These are phyloP conservation scores for Limanda limanda DNA, from an alignment of 2,113 vertebrate species.

Conservation along the genomic window DNA sequence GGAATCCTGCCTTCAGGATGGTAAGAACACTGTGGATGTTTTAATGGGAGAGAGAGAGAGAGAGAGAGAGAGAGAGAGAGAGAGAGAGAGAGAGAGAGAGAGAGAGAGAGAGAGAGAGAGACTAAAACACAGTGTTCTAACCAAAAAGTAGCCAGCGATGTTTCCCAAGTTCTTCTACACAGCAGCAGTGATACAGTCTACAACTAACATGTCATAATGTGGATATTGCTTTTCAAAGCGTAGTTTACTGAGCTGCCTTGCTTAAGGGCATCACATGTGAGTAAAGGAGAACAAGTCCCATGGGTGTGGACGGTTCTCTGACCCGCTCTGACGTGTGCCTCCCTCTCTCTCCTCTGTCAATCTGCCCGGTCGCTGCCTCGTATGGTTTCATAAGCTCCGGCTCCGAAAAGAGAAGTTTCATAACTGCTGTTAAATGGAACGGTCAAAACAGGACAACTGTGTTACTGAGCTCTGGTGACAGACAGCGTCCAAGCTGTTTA, in stretches of 20 bases:
- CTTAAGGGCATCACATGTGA: not conserved
- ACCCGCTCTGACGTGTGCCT: conserved; percentile 3
- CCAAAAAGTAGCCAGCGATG: too few relatives aligned
- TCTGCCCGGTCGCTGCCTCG: conserved; percentile 17
- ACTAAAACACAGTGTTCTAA: too few relatives aligned
- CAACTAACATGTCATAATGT: not conserved
- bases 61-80: too few relatives aligned
- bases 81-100: too few relatives aligned
- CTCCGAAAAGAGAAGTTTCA: conserved; percentile 47
- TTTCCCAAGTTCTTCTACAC: too few relatives aligned
- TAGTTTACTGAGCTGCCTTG: not conserved
- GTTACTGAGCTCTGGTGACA: conserved; percentile 55
- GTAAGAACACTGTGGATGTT: too few relatives aligned
- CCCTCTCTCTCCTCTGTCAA: conserved; percentile 28
- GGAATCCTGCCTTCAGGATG: too few relatives aligned
- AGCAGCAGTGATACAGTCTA: not conserved
- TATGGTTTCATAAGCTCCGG: conserved; percentile 40
- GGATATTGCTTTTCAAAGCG: not conserved
- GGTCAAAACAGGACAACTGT: conserved; percentile 58
- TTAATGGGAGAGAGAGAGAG: too few relatives aligned
- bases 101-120: too few relatives aligned
- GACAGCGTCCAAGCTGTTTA: conserved; percentile 69
- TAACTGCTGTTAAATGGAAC: conserved; percentile 58
- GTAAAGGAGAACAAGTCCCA: not conserved
- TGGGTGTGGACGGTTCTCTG: conserved; percentile 15